These are phyloP conservation scores for Oegoconia quadripuncta DNA, from an alignment of 2,888 invertebrate genomes.

Conservation along the genomic window DNA sequence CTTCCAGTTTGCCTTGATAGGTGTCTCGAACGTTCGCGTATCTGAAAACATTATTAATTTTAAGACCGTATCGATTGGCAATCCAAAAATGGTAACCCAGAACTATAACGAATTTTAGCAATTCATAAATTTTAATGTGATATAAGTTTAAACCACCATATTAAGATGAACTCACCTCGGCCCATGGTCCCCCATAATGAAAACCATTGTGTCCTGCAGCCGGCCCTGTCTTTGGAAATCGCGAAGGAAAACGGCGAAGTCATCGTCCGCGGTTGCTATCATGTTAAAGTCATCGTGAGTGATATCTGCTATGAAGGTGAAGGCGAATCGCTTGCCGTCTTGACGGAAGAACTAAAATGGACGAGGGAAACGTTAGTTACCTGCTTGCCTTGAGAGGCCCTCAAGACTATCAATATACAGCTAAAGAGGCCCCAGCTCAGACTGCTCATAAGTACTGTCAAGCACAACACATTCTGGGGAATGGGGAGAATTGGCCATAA, in stretches of 20 bases:
- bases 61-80: neutral
- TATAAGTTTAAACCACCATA: no score
- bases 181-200: slow-evolving; percentile 96
- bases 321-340: slow-evolving; percentile 83
- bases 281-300: slow-evolving; percentile 91
- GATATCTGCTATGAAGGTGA: slow-evolving; percentile 91
- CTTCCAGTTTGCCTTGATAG: slow-evolving; percentile 91
- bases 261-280: slow-evolving; percentile 86
- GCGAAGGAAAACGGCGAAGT: slow-evolving; percentile 81
- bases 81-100: neutral
- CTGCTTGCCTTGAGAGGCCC: no score
- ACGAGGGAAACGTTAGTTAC: no score
- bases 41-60: no score
- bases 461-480: no score
- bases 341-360: slow-evolving; percentile 21
- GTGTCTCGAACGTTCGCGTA: slow-evolving; percentile 88
- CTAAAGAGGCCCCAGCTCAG: no score
- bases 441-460: no score
- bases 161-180: slow-evolving; percentile 78
- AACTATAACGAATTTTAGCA: neutral
- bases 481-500: no score
- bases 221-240: slow-evolving; percentile 78
- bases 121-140: slow-evolving; percentile 3
- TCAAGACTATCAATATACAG: no score
- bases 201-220: slow-evolving; percentile 87